A percentile compares a stretch with the other conserved stretches of the same genome.
phyloP scores from a whole-genome alignment of 2,797 vertebrate species.

The Eremophila alpestris region DNA sequence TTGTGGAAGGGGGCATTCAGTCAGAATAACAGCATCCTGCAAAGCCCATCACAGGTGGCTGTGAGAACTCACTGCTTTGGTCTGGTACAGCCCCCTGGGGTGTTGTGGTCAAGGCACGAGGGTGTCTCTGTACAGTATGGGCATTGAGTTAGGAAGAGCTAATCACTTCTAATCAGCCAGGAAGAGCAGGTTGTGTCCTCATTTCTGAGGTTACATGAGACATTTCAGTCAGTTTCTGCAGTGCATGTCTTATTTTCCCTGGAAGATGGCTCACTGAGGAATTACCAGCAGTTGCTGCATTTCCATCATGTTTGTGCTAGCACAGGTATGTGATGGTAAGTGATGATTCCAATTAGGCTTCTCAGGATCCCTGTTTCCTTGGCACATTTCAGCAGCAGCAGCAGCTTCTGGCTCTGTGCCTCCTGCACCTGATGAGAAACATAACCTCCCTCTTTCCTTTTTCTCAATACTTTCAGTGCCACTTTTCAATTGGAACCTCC shows the following conservation, averaged over 20 bases:
- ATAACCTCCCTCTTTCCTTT: neutral
- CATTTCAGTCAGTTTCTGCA: neutral
- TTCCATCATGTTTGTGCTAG: neutral
- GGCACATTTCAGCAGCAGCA: neutral
- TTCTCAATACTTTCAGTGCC: neutral
- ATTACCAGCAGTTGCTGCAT: neutral
- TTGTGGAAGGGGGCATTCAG: neutral
- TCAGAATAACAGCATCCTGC: neutral
- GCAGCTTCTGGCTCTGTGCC: neutral
- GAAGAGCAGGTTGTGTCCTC: neutral
- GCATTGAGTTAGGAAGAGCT: neutral
- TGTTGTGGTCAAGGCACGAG: rapidly evolving
- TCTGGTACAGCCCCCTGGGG: neutral
- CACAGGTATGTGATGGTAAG: neutral
- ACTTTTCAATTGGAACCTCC: neutral
- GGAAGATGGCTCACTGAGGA: neutral
- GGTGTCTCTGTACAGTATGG: neutral
- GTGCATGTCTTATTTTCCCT: neutral
- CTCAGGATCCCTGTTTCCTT: neutral
- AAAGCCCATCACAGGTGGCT: neutral
- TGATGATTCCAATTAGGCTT: neutral
- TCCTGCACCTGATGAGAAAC: neutral
- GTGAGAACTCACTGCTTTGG: neutral
- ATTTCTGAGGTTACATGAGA: neutral
- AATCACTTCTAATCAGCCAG: neutral